A percentile compares a stretch with the other conserved stretches of the same genome.
Conservation (phyloP, 2,113 vertebrate genomes). For the Vidua macroura region DNA sequence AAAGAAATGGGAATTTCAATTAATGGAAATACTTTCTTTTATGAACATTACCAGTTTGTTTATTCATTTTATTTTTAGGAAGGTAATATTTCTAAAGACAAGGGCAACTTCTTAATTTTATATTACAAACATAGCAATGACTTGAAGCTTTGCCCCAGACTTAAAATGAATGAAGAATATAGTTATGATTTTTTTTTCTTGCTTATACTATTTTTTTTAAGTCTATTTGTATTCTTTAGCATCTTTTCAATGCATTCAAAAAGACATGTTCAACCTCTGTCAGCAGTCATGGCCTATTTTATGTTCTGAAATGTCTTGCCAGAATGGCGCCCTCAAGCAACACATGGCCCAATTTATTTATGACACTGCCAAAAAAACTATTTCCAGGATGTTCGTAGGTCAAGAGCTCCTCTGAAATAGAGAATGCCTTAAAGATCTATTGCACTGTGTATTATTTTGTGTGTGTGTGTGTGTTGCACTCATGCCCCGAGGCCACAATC, state of each 20-base stretch:
- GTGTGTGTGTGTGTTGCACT: background rate
- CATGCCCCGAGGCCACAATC: background rate
- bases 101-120: background rate
- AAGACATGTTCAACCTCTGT: background rate
- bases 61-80: background rate
- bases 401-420: constrained; percentile 30
- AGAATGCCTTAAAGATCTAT: constrained; percentile 2
- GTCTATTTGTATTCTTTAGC: background rate
- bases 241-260: background rate
- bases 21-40: background rate
- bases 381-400: constrained; percentile 43
- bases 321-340: background rate
- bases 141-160: background rate
- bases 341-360: constrained; percentile 47
- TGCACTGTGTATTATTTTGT: constrained; percentile 8
- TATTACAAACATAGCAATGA: background rate
- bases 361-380: constrained; percentile 11
- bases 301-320: background rate
- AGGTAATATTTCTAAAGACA: background rate
- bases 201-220: background rate
- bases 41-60: background rate
- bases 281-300: background rate
- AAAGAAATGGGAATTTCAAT: background rate
- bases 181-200: rapidly evolving
- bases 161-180: background rate